These are phyloP conservation scores for Protobothrops flavoviridis DNA, from an alignment of 2,113 vertebrate genomes.

Conservation along the genomic window DNA sequence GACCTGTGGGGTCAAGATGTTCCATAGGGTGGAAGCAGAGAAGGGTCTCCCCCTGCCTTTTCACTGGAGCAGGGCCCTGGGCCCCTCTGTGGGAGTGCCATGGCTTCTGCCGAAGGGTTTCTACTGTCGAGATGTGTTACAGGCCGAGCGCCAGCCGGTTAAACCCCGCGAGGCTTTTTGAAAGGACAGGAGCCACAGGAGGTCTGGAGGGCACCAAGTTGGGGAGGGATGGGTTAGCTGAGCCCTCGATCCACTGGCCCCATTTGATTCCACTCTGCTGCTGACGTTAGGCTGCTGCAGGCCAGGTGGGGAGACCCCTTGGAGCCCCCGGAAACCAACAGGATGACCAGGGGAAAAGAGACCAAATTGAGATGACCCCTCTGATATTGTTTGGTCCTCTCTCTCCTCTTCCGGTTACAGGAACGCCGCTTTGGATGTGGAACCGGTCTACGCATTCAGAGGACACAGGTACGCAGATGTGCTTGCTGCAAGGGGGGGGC, in stretches of 20 bases:
- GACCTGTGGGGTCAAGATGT: too few species aligned
- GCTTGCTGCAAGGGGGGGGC: not conserved
- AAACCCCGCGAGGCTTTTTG: not conserved
- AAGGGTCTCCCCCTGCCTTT: too few species aligned
- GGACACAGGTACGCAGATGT: constrained; percentile 82
- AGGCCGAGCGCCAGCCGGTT: too few species aligned
- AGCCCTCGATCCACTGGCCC: too few species aligned
- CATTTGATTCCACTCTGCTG: too few species aligned
- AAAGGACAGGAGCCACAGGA: not conserved
- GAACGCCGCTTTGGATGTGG: constrained; percentile 85
- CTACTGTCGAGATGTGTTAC: too few species aligned
- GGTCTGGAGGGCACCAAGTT: too few species aligned
- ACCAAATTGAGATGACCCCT: accelerated
- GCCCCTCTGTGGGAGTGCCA: not conserved
- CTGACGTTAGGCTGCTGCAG: not conserved
- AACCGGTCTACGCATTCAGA: constrained; percentile 89
- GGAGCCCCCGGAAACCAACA: not conserved
- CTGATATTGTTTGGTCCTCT: not conserved
- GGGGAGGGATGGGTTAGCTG: too few species aligned
- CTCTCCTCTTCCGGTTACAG: constrained; percentile 55
- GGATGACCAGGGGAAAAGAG: not conserved
- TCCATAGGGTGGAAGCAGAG: too few species aligned
- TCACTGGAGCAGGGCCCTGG: not conserved
- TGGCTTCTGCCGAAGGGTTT: not conserved
- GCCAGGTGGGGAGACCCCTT: too few species aligned